Evolutionary conservation across 1,140 invertebrate species (phyloP).

Genomic region (Tetramorium simillimum): DNA sequence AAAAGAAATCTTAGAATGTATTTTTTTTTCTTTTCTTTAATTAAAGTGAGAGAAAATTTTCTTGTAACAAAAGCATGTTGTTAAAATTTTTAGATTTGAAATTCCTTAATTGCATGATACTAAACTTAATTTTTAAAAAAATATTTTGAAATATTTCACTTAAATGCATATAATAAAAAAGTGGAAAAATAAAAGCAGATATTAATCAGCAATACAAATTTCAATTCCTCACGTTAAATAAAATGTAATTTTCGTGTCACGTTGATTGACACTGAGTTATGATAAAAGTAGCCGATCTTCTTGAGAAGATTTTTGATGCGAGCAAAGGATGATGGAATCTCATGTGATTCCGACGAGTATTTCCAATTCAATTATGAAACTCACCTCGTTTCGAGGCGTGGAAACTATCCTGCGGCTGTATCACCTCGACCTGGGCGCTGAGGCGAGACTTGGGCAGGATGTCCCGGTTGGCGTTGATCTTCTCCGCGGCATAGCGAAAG

Average conservation of each 20-base stretch:
- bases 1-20: not conserved
- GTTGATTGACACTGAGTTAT: not conserved
- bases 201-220: not conserved
- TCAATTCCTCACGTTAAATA: not conserved
- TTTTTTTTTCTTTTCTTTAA: not conserved
- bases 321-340: not conserved
- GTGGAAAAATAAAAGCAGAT: not conserved
- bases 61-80: not conserved
- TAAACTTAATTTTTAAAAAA: not conserved
- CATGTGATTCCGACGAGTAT: slow-evolving; percentile 3
- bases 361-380: slow-evolving; percentile 69
- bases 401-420: slow-evolving; percentile 96
- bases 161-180: not conserved
- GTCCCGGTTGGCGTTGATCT: slow-evolving; percentile 93
- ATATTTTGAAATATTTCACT: not conserved
- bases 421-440: slow-evolving; percentile 93
- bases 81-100: not conserved
- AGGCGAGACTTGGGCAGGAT: slow-evolving; percentile 93
- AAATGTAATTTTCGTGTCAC: not conserved
- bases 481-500: slow-evolving; percentile 95
- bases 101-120: not conserved
- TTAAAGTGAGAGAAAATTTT: not conserved
- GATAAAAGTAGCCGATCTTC: not conserved
- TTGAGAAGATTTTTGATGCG: not conserved
- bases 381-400: slow-evolving; percentile 96